A percentile compares a stretch with the other conserved stretches of the same genome.
Conservation (phyloP, 1,140 invertebrate genomes). For the Scaptodrosophila lebanonensis region DNA sequence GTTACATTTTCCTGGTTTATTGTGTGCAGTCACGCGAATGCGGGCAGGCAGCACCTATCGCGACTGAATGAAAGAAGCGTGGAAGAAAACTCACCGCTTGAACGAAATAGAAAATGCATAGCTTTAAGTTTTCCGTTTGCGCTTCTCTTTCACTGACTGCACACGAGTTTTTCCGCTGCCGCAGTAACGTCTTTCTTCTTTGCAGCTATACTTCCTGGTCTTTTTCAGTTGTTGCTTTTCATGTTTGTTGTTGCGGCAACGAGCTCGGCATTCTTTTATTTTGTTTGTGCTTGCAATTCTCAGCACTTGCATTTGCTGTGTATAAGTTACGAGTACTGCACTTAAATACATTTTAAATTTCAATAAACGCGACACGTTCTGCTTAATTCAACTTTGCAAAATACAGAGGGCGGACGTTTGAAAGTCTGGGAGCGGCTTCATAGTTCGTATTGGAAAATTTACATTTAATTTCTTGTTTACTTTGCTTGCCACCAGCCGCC, state of each 20-base stretch:
- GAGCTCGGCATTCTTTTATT: slow-evolving; percentile 60
- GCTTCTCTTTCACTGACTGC: slow-evolving; percentile 39
- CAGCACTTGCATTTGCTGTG: too few species aligned
- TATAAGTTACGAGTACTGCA: too few species aligned
- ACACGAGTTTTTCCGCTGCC: slow-evolving; percentile 35
- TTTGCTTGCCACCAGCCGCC: not conserved
- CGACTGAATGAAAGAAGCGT: not conserved
- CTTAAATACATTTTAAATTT: too few species aligned
- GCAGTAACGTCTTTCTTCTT: slow-evolving; percentile 1
- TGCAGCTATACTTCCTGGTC: slow-evolving; percentile 43
- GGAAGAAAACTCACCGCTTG: slow-evolving; percentile 16
- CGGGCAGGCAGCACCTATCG: slow-evolving; percentile 18
- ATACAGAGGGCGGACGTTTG: too few species aligned
- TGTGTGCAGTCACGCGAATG: slow-evolving; percentile 19
- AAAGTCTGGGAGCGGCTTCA: not conserved
- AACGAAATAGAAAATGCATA: slow-evolving; percentile 62
- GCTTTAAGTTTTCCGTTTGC: slow-evolving; percentile 27
- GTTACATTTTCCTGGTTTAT: slow-evolving; percentile 53
- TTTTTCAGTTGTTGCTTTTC: slow-evolving; percentile 25
- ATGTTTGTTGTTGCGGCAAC: slow-evolving; percentile 17
- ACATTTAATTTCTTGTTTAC: too few species aligned
- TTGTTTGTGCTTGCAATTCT: slow-evolving; percentile 16
- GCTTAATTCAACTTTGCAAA: too few species aligned
- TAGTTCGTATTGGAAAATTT: too few species aligned
- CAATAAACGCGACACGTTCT: too few species aligned